Base-by-base conservation (phyloP, 2,888 invertebrate genomes). In the Bellardia bayeri region DNA sequence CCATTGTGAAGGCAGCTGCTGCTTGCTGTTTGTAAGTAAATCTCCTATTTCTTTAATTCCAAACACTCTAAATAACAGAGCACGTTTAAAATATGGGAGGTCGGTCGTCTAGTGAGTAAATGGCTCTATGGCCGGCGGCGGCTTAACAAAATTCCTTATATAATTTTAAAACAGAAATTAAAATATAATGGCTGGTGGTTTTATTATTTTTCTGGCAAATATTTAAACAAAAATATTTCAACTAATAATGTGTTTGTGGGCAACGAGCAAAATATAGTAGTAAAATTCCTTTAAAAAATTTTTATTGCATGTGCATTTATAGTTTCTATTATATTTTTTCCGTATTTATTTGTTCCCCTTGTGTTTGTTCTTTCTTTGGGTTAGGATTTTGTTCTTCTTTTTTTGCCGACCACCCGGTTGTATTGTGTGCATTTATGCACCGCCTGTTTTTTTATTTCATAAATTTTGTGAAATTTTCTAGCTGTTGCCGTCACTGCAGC, bases 1-100 rank as follows among this genome's bases (percentile, higher is more conserved):
- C 93, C 93, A 93, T 93, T 69, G 37, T 88, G 42, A 72, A 61
- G 61, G 61, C 13, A 33, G 56, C 72, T 23, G 72, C n/a, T 61
- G 54, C 9, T 51, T 14, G 14, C 51, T 51, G 5, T 51, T 6
- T 11, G 14, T 13, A 23, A 23, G 45, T 13, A 45, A 45, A 45
- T 30, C 51, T 30, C 14, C 45, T 14, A 69, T 37, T 16, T 56
- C 6, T 6, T 71, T n/a, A 51, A 51, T n/a, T 51, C 51, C 51
- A n/a, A 51, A 51, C 45, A 37, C 37, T 37, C 37, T 1, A 6
- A 64, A 72, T 23, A 66, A 58, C 16, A 58, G 54, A 74, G 51
- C 61, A 81, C 80, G 68, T 54, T 83, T 58, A 71, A 71, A 51
- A 58, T 69, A 76, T 76, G 78, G 84, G 84, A 87, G 82, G 87